Percentiles rank a stretch among this genome's conserved stretches.
phyloP scores from a whole-genome alignment of 2,113 vertebrate species.

The Grallaria varia region DNA sequence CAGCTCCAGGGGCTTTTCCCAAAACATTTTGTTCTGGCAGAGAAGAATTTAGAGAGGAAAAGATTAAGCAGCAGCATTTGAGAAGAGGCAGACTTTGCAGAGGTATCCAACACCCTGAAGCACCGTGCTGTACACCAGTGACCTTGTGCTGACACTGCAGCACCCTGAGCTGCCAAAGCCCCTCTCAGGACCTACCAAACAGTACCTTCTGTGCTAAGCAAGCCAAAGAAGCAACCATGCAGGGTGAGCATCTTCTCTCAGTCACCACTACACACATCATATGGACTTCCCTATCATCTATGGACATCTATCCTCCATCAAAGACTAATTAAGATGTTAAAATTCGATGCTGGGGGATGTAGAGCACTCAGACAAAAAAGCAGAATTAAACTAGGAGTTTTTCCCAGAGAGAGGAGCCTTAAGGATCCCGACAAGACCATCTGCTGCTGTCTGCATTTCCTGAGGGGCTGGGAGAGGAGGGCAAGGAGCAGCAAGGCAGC shows the following conservation, averaged over 20 bases:
- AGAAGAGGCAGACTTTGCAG: neutral
- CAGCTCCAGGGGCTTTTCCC: neutral
- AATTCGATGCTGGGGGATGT: neutral
- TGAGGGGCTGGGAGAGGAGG: neutral
- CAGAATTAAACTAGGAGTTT: neutral
- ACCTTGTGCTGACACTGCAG: neutral
- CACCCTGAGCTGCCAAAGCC: neutral
- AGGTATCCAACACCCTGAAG: neutral
- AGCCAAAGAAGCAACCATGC: neutral
- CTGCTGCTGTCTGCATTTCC: neutral
- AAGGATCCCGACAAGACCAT: neutral
- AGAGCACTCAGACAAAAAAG: neutral
- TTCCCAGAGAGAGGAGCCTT: neutral
- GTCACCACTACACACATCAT: neutral
- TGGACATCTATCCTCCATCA: neutral
- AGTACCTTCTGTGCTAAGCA: neutral
- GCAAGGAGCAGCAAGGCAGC: neutral
- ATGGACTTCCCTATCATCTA: fast-evolving
- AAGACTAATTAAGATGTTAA: neutral
- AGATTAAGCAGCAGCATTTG: neutral
- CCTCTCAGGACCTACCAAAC: neutral
- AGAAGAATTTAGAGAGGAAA: neutral
- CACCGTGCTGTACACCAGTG: neutral
- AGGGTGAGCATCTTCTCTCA: neutral
- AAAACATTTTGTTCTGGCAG: neutral